Evolutionary conservation across 2,888 invertebrate genomes (phyloP), one percentile per base, ranked within the genome.

Genomic region (Smittia aterrima): DNA sequence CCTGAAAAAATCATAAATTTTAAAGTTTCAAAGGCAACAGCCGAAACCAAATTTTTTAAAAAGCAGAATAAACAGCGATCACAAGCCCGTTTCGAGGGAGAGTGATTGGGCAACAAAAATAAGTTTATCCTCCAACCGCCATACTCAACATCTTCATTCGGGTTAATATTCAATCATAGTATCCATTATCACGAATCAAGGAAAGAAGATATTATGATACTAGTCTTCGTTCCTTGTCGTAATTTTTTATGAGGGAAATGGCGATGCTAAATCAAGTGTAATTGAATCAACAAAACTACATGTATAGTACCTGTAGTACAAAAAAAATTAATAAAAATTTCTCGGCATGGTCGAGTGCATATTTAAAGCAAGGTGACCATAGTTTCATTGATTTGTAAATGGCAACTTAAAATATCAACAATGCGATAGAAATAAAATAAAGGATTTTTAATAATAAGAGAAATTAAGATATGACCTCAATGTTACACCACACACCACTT

Each of bases 401-500:
- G n/a, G n/a, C n/a, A n/a, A n/a, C n/a, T n/a, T n/a, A n/a, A n/a
- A 6, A 9, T 47, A 6, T 47, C n/a, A 47, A 47, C 47, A n/a
- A 47, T 47, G 47, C 13, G n/a, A 47, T 11, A 13, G 47, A 16
- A 13, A 6, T 13, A 3, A 47, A 47, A 13, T 2, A 47, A 47
- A 47, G 16, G 16, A 2, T 47, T 11, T 47, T 6, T 6, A 47
- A 47, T 47, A 47, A 47, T 47, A 47, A 47, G 11, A 47, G 47
- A 16, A 20, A 22, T 47, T 47, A 58, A 58, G 6, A 3, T 64
- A 64, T 64, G 64, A 64, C 4, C 3, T 64, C 1, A 64, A 25
- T 27, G n/a, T 58, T 64, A 27, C 53, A 72, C 72, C 72, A 72
- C 72, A 72, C 72, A 72, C 72, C 72, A 72, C 72, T 72, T 62